Conservation (phyloP, 2,888 invertebrate genomes). For the Gymnocheta viridis region DNA sequence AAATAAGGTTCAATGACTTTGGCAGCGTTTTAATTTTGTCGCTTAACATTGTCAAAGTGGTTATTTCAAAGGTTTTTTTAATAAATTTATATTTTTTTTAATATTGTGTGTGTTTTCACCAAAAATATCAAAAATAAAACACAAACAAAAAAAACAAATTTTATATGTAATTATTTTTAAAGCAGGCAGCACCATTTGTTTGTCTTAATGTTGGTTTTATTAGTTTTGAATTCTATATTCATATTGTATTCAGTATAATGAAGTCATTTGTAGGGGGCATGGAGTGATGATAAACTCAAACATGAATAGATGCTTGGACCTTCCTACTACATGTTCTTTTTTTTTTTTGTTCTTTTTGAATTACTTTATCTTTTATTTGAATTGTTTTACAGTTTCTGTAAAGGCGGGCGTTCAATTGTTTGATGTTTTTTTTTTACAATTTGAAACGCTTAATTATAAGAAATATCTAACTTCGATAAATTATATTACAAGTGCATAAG, state of each 20-base stretch:
- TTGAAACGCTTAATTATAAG: constrained; percentile 17
- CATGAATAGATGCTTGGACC: constrained; percentile 3
- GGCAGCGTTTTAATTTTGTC: constrained; percentile 6
- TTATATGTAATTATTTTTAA: constrained; percentile 47
- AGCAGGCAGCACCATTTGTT: background rate
- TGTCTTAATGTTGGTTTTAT: background rate
- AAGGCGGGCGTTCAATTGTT: constrained; percentile 56
- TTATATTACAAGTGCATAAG: background rate
- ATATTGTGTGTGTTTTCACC: constrained; percentile 31
- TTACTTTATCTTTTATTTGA: constrained; percentile 24
- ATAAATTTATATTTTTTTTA: background rate
- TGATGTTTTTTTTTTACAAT: background rate
- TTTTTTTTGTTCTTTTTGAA: background rate
- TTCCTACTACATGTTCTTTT: constrained; percentile 14
- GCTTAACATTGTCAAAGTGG: background rate
- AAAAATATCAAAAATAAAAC: background rate
- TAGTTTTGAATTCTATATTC: background rate
- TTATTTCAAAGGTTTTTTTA: background rate
- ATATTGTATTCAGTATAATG: background rate
- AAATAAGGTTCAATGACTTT: constrained; percentile 62
- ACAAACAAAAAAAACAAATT: constrained; percentile 1
- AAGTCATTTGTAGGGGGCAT: constrained; percentile 20
- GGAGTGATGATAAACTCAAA: background rate
- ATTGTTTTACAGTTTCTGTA: constrained; percentile 31
- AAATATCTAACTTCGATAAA: background rate